Percentiles rank a stretch among this genome's conserved stretches.
Conservation (phyloP, 2,797 vertebrate genomes). For the Eulemur rubriventer region DNA sequence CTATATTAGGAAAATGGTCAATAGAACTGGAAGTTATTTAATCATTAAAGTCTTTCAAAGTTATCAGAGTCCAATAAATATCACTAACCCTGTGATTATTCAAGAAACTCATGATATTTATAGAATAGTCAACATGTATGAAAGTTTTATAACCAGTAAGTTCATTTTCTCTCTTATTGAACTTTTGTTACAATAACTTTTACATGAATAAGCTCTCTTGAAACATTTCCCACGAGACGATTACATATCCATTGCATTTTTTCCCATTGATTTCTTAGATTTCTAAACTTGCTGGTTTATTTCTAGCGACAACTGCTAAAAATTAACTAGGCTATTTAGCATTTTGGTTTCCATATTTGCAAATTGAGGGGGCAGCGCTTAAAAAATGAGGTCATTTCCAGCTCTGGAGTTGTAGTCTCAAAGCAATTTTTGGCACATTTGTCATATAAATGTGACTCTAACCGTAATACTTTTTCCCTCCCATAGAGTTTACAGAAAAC, state of each 20-base stretch:
- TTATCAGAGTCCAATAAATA: constrained; percentile 30
- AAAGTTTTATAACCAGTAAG: constrained; percentile 37
- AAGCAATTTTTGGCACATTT: constrained; percentile 47
- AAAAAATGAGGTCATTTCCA: constrained; percentile 69
- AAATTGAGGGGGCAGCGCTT: constrained; percentile 27
- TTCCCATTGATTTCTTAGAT: neutral
- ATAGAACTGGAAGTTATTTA: constrained; percentile 20
- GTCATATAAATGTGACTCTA: constrained; percentile 31
- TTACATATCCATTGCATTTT: constrained; percentile 45
- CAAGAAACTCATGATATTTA: constrained; percentile 56
- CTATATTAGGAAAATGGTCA: constrained; percentile 26
- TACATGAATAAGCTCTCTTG: constrained; percentile 49
- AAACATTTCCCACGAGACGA: constrained; percentile 61
- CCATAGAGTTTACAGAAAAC: constrained; percentile 64
- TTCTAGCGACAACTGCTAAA: constrained; percentile 65
- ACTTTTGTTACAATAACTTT: constrained; percentile 54
- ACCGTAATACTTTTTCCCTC: constrained; percentile 51
- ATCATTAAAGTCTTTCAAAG: constrained; percentile 51
- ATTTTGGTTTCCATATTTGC: constrained; percentile 59
- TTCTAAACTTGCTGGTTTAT: constrained; percentile 65
- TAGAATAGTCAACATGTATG: neutral
- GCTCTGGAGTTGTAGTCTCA: constrained; percentile 61
- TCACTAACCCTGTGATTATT: constrained; percentile 55
- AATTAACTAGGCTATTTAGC: constrained; percentile 51
- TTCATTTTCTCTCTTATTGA: constrained; percentile 61